Percentiles rank a stretch among this genome's conserved stretches.
phyloP scores from a whole-genome alignment of 35 echinoderm and acorn worm species.

The Apostichopus californicus region DNA sequence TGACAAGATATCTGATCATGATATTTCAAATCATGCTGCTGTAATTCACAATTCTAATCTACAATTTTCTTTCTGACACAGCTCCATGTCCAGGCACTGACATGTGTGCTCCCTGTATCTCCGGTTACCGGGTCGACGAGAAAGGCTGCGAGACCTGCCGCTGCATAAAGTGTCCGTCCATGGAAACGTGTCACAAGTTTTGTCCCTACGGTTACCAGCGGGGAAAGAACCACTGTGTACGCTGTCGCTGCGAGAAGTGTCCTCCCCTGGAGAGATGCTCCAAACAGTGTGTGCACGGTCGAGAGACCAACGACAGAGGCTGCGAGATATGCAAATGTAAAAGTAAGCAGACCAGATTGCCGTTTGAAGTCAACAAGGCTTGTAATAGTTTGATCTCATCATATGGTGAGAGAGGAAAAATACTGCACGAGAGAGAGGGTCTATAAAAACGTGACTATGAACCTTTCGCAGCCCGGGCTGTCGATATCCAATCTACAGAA shows the following conservation, averaged over 20 bases:
- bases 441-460: too few species aligned
- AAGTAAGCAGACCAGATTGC: slow-evolving; percentile 59
- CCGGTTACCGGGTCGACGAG: slow-evolving; percentile 73
- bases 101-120: slow-evolving; percentile 52
- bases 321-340: slow-evolving; percentile 94
- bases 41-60: too few species aligned
- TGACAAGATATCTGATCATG: too few species aligned
- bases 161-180: slow-evolving; percentile 68
- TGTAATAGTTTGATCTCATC: background rate
- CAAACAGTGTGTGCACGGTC: slow-evolving; percentile 80
- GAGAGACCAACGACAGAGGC: slow-evolving; percentile 85
- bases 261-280: slow-evolving; percentile 63
- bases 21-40: too few species aligned
- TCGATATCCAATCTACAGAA: too few species aligned
- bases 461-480: too few species aligned
- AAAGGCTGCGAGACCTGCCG: slow-evolving; percentile 78
- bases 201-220: slow-evolving; percentile 89
- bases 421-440: too few species aligned
- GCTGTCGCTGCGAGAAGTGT: slow-evolving; percentile 85
- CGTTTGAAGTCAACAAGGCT: background rate
- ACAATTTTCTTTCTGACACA: background rate
- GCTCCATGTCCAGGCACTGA: slow-evolving; percentile 56
- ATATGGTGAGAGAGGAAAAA: too few species aligned
- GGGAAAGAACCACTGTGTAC: slow-evolving; percentile 66
- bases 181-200: slow-evolving; percentile 80